A percentile compares a stretch with the other conserved stretches of the same genome.
phyloP scores from a whole-genome alignment of 2,797 vertebrate species.

The Masticophis lateralis region DNA sequence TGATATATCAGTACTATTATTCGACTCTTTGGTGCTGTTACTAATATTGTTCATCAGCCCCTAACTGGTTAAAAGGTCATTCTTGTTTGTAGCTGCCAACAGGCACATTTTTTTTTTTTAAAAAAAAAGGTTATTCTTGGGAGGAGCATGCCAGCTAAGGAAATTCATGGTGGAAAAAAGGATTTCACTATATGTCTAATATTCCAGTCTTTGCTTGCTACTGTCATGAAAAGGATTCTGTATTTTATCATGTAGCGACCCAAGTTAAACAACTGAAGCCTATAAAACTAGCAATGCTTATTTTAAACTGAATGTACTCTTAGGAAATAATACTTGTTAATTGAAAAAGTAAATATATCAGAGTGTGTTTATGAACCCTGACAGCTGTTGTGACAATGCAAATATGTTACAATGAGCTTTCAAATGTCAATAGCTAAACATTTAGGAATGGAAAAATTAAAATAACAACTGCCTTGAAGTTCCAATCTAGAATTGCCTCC shows the following conservation, averaged over 20 bases:
- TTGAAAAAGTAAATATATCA: background rate
- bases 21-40: background rate
- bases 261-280: rapidly evolving
- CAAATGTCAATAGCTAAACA: background rate
- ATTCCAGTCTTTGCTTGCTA: background rate
- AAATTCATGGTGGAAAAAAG: background rate
- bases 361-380: background rate
- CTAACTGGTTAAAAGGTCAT: background rate
- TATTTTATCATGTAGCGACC: background rate
- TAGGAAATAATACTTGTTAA: background rate
- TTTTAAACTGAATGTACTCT: background rate
- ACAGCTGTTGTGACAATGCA: background rate
- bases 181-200: background rate
- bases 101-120: background rate
- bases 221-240: background rate
- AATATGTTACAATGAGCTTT: background rate
- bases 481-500: background rate
- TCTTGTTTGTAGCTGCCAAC: background rate
- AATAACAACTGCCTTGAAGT: background rate
- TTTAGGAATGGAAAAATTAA: background rate
- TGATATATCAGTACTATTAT: background rate
- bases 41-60: background rate
- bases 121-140: background rate
- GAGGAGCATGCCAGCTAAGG: background rate
- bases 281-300: background rate